Percentiles rank a stretch among this genome's conserved stretches.
These are phyloP conservation scores for Moxostoma hubbsi DNA, from an alignment of 2,797 vertebrate genomes.

Conservation along the genomic window DNA sequence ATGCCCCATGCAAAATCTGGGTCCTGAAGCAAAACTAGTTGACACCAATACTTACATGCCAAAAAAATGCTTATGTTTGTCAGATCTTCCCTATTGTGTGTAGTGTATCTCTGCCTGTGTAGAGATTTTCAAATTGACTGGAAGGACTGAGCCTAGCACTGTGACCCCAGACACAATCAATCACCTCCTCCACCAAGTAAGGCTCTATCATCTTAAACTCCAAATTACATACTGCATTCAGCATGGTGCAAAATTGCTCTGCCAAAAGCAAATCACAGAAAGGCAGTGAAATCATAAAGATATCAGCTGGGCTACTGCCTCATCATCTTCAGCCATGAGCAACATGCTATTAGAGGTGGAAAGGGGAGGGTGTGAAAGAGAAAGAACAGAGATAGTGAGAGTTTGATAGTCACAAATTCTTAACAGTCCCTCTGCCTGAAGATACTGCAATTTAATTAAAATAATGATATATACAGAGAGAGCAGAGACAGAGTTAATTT, in stretches of 20 bases:
- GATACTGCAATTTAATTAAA: constrained; percentile 65
- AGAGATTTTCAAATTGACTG: too few species aligned
- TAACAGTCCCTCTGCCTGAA: not conserved
- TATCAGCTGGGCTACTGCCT: constrained; percentile 14
- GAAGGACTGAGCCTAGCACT: not conserved
- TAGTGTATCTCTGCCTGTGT: too few species aligned
- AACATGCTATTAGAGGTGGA: not conserved
- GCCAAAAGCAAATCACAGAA: constrained; percentile 48
- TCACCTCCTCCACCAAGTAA: not conserved
- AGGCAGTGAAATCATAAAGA: constrained; percentile 34
- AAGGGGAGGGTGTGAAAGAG: constrained; percentile 14
- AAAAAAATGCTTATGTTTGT: too few species aligned
- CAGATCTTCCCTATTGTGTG: too few species aligned
- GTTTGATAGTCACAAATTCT: not conserved
- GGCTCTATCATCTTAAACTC: not conserved
- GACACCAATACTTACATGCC: too few species aligned
- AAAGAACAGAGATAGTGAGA: constrained; percentile 6
- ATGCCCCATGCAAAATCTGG: too few species aligned
- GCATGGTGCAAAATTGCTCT: constrained; percentile 32
- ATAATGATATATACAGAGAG: constrained; percentile 75
- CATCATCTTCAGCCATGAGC: constrained; percentile 9
- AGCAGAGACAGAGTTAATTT: constrained; percentile 42
- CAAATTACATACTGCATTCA: constrained; percentile 28
- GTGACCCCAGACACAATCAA: not conserved
- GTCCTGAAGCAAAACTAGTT: too few species aligned